phyloP scores from a whole-genome alignment of 2,888 invertebrate species.

The Cephalotes varians region DNA sequence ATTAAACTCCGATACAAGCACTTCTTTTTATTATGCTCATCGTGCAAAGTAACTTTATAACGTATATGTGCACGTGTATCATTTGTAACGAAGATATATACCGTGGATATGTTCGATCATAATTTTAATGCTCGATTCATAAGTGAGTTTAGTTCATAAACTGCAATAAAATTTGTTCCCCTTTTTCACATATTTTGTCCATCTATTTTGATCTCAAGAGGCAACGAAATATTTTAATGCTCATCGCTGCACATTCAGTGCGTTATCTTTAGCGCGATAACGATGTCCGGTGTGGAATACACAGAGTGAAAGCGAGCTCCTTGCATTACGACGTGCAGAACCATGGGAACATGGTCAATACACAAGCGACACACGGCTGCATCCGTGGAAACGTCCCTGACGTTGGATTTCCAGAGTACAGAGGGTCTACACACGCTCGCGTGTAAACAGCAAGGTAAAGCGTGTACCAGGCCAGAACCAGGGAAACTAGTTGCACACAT shows the following conservation, averaged over 20 bases:
- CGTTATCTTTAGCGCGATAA: conserved; percentile 30
- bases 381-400: conserved; percentile 66
- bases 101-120: neutral
- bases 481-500: conserved; percentile 61
- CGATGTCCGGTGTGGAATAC: neutral
- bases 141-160: neutral
- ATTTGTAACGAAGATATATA: neutral
- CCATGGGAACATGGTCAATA: conserved; percentile 60
- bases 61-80: neutral
- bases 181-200: too few species aligned
- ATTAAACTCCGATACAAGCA: neutral
- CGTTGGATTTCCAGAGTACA: conserved; percentile 48
- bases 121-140: neutral
- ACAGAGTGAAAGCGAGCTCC: conserved; percentile 6
- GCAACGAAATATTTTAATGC: neutral
- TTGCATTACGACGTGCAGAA: conserved; percentile 30
- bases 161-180: neutral
- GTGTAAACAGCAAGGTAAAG: conserved; percentile 42
- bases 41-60: neutral
- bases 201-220: neutral
- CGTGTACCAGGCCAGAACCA: conserved; percentile 5
- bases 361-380: conserved; percentile 11
- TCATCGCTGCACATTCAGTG: neutral
- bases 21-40: neutral
- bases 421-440: conserved; percentile 6